These are phyloP conservation scores for Perodicticus potto DNA, from an alignment of 2,797 vertebrate genomes.

Conservation along the genomic window DNA sequence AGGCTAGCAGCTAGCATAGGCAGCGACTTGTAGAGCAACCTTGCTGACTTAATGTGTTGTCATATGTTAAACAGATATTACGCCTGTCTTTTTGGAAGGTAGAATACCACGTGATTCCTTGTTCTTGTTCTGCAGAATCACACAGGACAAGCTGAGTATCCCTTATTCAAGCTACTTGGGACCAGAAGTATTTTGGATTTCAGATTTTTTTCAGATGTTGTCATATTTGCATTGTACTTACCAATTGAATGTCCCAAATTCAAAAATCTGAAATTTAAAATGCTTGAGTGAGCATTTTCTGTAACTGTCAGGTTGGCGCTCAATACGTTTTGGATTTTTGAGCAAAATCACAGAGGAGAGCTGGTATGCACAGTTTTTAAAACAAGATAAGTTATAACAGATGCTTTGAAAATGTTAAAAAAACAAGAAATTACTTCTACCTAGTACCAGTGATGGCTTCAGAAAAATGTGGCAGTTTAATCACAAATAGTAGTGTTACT, in stretches of 20 bases:
- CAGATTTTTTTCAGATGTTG: not conserved
- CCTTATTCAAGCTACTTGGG: not conserved
- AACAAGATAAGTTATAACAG: not conserved
- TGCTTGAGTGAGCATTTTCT: not conserved
- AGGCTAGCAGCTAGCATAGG: not conserved
- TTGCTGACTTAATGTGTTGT: slow-evolving; percentile 1
- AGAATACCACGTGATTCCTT: not conserved
- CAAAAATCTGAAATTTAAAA: not conserved
- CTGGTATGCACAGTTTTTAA: not conserved
- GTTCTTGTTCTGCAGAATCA: not conserved
- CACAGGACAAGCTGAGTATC: not conserved
- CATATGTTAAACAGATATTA: not conserved
- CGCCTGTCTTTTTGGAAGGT: not conserved
- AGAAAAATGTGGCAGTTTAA: not conserved
- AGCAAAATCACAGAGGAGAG: not conserved
- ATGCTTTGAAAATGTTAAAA: slow-evolving; percentile 34
- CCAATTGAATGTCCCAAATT: not conserved
- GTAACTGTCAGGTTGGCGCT: not conserved
- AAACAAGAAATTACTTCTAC: not conserved
- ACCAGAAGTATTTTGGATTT: not conserved
- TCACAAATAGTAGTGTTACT: slow-evolving; percentile 8
- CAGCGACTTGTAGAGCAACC: not conserved
- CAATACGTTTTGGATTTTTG: not conserved
- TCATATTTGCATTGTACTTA: not conserved
- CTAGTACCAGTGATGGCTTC: not conserved